phyloP scores from a whole-genome alignment of 2,113 vertebrate genomes.

The Andinoacara biseriatus region DNA sequence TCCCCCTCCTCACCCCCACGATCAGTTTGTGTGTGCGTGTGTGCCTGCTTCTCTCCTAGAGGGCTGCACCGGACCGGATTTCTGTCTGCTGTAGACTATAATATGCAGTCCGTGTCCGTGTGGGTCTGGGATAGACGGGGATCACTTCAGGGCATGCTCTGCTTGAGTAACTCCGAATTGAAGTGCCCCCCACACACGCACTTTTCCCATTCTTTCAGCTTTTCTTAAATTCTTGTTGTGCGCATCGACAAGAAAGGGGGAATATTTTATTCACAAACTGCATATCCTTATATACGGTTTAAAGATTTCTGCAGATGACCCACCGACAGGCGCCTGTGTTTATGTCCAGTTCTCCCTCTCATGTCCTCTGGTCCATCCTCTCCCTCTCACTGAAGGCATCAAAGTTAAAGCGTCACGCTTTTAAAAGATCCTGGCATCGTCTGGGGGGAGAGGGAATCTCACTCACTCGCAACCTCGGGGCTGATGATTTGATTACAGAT shows the following conservation, averaged over 20 bases:
- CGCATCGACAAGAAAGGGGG: background rate
- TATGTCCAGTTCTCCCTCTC: background rate
- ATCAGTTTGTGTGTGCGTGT: background rate
- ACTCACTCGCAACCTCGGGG: conserved; percentile 35
- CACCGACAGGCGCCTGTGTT: background rate
- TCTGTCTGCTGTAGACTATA: conserved; percentile 29
- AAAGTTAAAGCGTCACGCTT: conserved; percentile 36
- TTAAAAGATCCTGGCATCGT: conserved; percentile 11
- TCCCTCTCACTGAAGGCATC: background rate
- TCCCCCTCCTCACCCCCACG: background rate
- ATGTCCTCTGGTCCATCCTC: background rate
- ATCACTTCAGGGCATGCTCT: conserved; percentile 15
- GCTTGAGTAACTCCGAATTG: conserved; percentile 51
- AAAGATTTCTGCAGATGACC: background rate
- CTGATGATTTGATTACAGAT: conserved; percentile 60
- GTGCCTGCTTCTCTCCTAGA: background rate
- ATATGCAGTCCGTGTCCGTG: conserved; percentile 28
- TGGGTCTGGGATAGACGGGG: conserved; percentile 26
- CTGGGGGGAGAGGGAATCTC: conserved; percentile 15
- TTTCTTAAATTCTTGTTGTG: background rate
- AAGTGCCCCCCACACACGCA: background rate
- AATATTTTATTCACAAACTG: conserved; percentile 1
- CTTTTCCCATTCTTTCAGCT: background rate
- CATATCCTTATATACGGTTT: background rate
- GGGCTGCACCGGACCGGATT: conserved; percentile 19